These are phyloP conservation scores for Ophioninae sp. DNA, from an alignment of 2,888 invertebrate species.

Conservation along the genomic window DNA sequence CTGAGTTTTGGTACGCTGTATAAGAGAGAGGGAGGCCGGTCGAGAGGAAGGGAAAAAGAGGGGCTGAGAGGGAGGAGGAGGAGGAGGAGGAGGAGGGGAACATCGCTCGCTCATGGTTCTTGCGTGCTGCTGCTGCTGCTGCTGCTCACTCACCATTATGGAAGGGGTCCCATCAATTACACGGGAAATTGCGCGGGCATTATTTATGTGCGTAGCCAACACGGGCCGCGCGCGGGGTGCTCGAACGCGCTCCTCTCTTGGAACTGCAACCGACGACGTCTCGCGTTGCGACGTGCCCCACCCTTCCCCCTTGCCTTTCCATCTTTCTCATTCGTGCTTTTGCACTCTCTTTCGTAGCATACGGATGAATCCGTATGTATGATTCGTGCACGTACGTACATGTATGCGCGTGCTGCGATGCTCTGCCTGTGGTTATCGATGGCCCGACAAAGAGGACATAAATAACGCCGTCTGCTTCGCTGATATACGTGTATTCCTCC, in stretches of 20 bases:
- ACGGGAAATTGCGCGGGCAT: conserved; percentile 78
- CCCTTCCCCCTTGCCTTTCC: conserved; percentile 4
- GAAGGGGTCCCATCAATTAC: conserved; percentile 78
- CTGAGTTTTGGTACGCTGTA: conserved; percentile 18
- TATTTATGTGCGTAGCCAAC: conserved; percentile 66
- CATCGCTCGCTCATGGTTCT: conserved; percentile 54
- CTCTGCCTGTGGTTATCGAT: conserved; percentile 71
- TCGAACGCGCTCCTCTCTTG: conserved; percentile 36
- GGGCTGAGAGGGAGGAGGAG: conserved; percentile 32
- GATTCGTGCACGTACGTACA: neutral
- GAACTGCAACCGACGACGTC: conserved; percentile 60
- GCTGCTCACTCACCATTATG: conserved; percentile 74
- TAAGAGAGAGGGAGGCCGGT: conserved; percentile 33
- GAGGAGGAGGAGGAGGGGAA: conserved; percentile 40
- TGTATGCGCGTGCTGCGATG: conserved; percentile 41
- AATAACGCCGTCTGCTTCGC: conserved; percentile 69
- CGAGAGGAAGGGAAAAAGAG: conserved; percentile 28
- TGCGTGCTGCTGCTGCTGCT: conserved; percentile 51
- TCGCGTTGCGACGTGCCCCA: conserved; percentile 36
- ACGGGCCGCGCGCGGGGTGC: conserved; percentile 53
- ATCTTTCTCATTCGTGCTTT: conserved; percentile 31
- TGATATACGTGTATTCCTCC: conserved; percentile 46
- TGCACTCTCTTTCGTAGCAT: conserved; percentile 31
- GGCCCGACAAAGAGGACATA: conserved; percentile 78
- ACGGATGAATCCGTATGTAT: neutral